phyloP scores from a whole-genome alignment of 2,113 vertebrate genomes.

The Eleginops maclovinus region DNA sequence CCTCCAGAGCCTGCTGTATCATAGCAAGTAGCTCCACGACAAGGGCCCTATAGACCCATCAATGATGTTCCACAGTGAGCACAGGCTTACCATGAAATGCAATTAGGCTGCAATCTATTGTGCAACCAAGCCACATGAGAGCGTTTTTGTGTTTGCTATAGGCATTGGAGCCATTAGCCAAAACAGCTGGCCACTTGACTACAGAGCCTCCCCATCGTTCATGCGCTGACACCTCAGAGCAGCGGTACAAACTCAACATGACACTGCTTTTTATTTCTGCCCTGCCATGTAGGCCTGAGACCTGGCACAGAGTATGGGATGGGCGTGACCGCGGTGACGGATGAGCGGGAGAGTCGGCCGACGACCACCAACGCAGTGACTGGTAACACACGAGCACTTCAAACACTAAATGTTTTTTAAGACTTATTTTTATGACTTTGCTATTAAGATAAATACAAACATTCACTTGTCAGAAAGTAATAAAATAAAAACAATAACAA shows the following conservation, averaged over 20 bases:
- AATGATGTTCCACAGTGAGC: constrained; percentile 53
- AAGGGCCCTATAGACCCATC: constrained; percentile 71
- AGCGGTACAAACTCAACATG: constrained; percentile 45
- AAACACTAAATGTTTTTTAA: background rate
- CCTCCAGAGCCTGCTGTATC: constrained; percentile 60
- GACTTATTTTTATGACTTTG: background rate
- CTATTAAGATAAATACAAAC: background rate
- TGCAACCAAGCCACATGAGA: constrained; percentile 58
- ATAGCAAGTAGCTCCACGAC: constrained; percentile 55
- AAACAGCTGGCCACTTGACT: constrained; percentile 72
- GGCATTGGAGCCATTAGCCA: constrained; percentile 47
- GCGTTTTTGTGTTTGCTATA: constrained; percentile 52
- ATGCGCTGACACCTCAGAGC: constrained; percentile 45
- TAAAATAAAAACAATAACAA: no score
- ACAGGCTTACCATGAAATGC: constrained; percentile 64
- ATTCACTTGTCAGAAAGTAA: no score
- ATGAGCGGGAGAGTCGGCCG: constrained; percentile 91
- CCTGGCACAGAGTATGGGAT: constrained; percentile 97
- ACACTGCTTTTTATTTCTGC: constrained; percentile 41
- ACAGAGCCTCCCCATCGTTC: constrained; percentile 33
- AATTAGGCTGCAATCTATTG: constrained; percentile 68
- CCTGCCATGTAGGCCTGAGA: constrained; percentile 85
- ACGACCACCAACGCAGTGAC: constrained; percentile 95
- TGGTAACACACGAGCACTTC: constrained; percentile 80
- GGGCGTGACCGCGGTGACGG: constrained; percentile 94